Evolutionary conservation across 2,797 vertebrate genomes (phyloP).

Genomic region (Crenuchus spilurus): DNA sequence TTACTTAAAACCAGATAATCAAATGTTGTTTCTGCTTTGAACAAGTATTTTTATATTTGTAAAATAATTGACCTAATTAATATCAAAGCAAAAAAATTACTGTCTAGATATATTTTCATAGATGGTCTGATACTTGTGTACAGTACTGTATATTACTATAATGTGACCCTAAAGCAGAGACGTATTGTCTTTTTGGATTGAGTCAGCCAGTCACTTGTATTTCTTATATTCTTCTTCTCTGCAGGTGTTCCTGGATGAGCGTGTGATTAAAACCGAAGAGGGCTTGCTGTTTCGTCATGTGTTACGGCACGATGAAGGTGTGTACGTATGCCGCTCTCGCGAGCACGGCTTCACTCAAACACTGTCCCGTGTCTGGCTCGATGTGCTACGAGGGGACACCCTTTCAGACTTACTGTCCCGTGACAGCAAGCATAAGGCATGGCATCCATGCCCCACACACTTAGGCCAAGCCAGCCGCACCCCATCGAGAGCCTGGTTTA

Average conservation of each 20-base stretch:
- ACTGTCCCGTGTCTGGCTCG: conserved; percentile 77
- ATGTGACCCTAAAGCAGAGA: no score
- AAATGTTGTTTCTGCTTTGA: no score
- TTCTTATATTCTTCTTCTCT: not conserved
- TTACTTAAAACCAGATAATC: no score
- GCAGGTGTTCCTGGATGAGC: conserved; percentile 89
- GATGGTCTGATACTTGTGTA: no score
- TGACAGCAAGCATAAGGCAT: conserved; percentile 65
- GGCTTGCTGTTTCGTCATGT: conserved; percentile 89
- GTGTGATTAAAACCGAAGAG: conserved; percentile 83
- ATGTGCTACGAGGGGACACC: conserved; percentile 80
- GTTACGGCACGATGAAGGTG: conserved; percentile 80
- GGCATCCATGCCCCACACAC: conserved; percentile 70
- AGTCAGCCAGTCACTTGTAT: no score
- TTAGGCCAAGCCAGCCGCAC: conserved; percentile 64
- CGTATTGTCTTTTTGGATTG: no score
- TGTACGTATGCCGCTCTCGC: conserved; percentile 86
- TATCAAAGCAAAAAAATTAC: no score
- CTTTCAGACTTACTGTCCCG: conserved; percentile 77
- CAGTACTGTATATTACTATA: no score
- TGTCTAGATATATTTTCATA: no score
- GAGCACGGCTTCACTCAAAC: conserved; percentile 91
- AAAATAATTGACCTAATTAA: no score
- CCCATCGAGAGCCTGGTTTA: conserved; percentile 84
- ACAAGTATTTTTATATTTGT: no score